Conservation (phyloP, 2,888 invertebrate species). For the Deilephila elpenor region DNA sequence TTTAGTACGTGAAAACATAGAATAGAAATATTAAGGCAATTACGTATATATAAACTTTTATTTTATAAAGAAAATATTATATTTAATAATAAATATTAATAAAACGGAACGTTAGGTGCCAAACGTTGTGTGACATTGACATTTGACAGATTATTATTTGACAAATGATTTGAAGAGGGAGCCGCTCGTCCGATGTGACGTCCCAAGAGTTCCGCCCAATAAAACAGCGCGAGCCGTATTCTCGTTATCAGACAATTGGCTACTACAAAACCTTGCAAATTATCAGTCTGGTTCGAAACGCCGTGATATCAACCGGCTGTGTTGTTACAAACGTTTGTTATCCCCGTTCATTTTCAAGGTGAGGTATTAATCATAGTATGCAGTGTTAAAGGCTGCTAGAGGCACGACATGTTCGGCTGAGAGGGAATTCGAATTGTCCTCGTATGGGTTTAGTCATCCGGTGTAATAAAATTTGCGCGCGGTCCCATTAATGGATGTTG, state of each 20-base stretch:
- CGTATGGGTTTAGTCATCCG: constrained; percentile 60
- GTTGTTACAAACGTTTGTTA: constrained; percentile 34
- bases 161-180: constrained; percentile 16
- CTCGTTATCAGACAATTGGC: constrained; percentile 54
- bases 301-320: constrained; percentile 43
- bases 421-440: constrained; percentile 57
- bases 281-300: constrained; percentile 49
- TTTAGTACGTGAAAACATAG: no score
- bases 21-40: no score
- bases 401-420: constrained; percentile 50
- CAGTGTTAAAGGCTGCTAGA: constrained; percentile 45
- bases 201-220: constrained; percentile 51
- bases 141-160: neutral
- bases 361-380: constrained; percentile 48
- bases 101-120: neutral
- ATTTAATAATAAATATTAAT: no score
- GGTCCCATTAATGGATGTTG: constrained; percentile 36
- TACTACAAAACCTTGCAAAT: constrained; percentile 45
- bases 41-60: no score
- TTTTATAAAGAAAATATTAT: no score
- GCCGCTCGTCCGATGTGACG: constrained; percentile 40
- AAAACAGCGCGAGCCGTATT: constrained; percentile 51
- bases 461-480: constrained; percentile 50
- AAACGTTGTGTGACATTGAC: neutral
- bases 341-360: constrained; percentile 57